A percentile compares a stretch with the other conserved stretches of the same genome.
phyloP scores from a whole-genome alignment of 2,113 vertebrate species.

The Mirounga angustirostris region DNA sequence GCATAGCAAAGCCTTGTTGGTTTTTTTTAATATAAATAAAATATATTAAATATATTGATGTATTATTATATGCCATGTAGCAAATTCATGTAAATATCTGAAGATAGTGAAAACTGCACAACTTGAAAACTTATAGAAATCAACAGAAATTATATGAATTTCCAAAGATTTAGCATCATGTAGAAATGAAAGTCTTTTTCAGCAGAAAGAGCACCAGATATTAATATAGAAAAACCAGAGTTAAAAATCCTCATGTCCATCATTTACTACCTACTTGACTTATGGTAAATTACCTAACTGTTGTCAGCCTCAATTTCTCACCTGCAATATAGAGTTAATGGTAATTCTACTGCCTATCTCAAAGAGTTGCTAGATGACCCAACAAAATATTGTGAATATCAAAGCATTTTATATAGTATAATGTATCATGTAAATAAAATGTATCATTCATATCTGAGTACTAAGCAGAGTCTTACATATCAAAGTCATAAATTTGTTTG shows the following conservation, averaged over 20 bases:
- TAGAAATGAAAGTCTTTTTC: neutral
- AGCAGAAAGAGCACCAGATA: neutral
- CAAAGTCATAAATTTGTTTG: neutral
- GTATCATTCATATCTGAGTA: neutral
- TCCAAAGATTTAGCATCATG: neutral
- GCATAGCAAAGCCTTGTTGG: neutral
- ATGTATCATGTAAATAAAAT: neutral
- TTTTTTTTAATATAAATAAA: neutral
- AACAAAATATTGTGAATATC: neutral
- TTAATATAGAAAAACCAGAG: neutral
- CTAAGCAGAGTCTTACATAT: neutral
- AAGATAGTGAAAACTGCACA: neutral
- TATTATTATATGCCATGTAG: neutral
- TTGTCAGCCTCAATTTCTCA: neutral
- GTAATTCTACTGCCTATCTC: neutral
- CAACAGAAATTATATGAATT: neutral
- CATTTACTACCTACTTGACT: neutral
- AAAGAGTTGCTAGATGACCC: neutral
- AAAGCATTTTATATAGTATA: neutral
- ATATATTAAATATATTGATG: neutral
- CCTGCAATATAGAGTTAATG: neutral
- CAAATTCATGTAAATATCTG: neutral
- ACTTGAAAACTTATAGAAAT: neutral
- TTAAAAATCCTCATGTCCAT: neutral
- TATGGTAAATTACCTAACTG: neutral